Base-by-base conservation (phyloP, 2,888 invertebrate genomes). In the Thyatira batis region DNA sequence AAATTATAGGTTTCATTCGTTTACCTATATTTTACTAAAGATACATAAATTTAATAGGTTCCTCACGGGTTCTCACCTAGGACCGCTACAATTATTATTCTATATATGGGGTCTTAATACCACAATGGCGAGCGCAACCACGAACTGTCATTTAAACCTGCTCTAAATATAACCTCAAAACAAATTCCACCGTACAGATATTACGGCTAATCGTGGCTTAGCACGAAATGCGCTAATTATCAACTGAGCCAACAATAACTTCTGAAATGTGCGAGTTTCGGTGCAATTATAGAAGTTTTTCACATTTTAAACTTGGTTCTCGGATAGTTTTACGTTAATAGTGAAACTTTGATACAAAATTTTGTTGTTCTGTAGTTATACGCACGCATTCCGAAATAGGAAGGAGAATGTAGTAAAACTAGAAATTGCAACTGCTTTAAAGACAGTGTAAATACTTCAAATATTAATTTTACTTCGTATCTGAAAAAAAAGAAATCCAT, bases 151-250 rank as follows among this genome's bases (percentile, higher is more conserved):
- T 48, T 25, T 39, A 25, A 39, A 10, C 25, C 27, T 27, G 49
- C 46, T 43, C 49, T 23, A 54, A 54, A 51, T 46, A 49, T 54
- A 54, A 54, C 54, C 44, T 27, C 48, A 48, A 6, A 52, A 58
- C 53, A 54, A 57, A 46, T 50, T 50, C 28, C 21, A 54, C 39
- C 53, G 55, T 53, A n/a, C 28, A 5, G 30, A 23, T 30, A 33
- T 48, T 39, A 28, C 25, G 8, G 46, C 51, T 71, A 67, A 71
- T 67, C 50, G 66, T 49, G 25, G 30, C 46, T 0, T 10, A 51
- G 51, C 73, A 73, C 73, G 73, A 49, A 51, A 71, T 61, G 28
- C 21, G 48, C 65, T 72, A 73, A 73, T 73, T 72, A 71, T 28
- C 57, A 50, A 49, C 33, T 21, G 21, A 28, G 9, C 21, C 6